Percentiles rank a stretch among this genome's conserved stretches.
These are phyloP conservation scores for Mallotus villosus DNA, from an alignment of 2,797 vertebrate species.

Conservation along the genomic window DNA sequence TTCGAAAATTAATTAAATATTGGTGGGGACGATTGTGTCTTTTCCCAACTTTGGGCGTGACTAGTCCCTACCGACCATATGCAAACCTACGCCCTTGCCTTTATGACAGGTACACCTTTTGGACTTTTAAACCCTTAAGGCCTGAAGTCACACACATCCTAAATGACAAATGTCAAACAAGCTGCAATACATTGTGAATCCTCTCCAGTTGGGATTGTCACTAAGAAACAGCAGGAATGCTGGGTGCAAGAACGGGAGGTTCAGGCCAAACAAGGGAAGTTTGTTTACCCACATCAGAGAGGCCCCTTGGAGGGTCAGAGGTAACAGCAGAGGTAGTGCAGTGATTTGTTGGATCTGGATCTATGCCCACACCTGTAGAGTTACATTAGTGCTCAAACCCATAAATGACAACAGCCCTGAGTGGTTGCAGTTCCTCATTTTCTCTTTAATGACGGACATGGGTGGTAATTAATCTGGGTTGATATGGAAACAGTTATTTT, in stretches of 20 bases:
- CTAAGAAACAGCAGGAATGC: slow-evolving; percentile 38
- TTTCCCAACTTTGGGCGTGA: no score
- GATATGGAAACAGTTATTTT: slow-evolving; percentile 13
- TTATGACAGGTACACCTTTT: no score
- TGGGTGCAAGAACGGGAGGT: slow-evolving; percentile 14
- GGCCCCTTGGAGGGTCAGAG: slow-evolving; percentile 19
- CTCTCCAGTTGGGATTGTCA: not conserved
- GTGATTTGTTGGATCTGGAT: slow-evolving; percentile 6
- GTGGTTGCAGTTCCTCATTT: slow-evolving; percentile 20
- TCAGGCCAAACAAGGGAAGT: slow-evolving; percentile 26
- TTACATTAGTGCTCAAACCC: slow-evolving; percentile 18
- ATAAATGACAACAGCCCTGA: slow-evolving; percentile 34
- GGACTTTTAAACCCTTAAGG: no score
- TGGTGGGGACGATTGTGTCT: no score
- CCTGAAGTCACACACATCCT: no score
- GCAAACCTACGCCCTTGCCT: no score
- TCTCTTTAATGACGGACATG: slow-evolving; percentile 22
- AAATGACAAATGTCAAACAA: no score
- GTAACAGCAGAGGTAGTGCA: slow-evolving; percentile 20
- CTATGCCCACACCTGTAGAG: slow-evolving; percentile 31
- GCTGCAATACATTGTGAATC: no score
- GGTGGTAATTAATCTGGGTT: slow-evolving; percentile 20
- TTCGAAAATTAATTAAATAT: no score
- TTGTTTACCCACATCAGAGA: slow-evolving; percentile 32
- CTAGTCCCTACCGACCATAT: no score